Base-by-base conservation (phyloP, 1,140 invertebrate species). In the Drosophila ambigua region DNA sequence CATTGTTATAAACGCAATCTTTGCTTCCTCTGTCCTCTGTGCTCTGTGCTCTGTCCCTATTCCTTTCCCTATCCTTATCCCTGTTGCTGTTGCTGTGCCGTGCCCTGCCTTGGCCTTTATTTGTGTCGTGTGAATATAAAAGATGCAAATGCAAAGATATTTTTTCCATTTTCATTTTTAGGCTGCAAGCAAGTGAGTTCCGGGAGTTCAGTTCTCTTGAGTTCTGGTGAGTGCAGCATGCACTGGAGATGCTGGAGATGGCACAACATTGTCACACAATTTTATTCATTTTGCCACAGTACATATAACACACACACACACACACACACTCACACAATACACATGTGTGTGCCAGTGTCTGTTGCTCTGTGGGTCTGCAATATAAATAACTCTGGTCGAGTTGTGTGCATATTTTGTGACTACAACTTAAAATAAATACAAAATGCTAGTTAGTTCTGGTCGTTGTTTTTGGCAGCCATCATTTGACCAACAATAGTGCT, bases 61-160 rank as follows among this genome's bases (percentile, higher is more conserved):
- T n/a, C n/a, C 16, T 16, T 16, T 46, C 13, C 20, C 24, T 15
- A 11, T 16, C 5, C 1, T 7, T 13, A 4, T 11, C n/a, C 31
- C 9, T 9, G 28, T 13, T n/a, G n/a, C 9, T 9, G 28, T 13
- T n/a, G n/a, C 39, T 44, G 11, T 4, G 15, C 9, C 5, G 23
- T 8, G 8, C 31, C 24, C 35, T 39, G 43, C 55, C 57, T 63
- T 61, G 66, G 66, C 66, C 58, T 72, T 72, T 72, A 61, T 48
- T 72, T 72, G 68, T 72, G 67, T 72, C 62, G 72, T 85, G 76
- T 72, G 72, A 76, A 80, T 85, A 79, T 77, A 73, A 80, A 77
- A 84, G 80, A 84, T 84, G 80, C 81, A 84, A 84, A 85, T 84
- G 72, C 63, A 85, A 77, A 85, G 81, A 85, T 84, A 85, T 85